Conservation (phyloP, 2,888 invertebrate genomes). For the Quadroppia sp. region DNA sequence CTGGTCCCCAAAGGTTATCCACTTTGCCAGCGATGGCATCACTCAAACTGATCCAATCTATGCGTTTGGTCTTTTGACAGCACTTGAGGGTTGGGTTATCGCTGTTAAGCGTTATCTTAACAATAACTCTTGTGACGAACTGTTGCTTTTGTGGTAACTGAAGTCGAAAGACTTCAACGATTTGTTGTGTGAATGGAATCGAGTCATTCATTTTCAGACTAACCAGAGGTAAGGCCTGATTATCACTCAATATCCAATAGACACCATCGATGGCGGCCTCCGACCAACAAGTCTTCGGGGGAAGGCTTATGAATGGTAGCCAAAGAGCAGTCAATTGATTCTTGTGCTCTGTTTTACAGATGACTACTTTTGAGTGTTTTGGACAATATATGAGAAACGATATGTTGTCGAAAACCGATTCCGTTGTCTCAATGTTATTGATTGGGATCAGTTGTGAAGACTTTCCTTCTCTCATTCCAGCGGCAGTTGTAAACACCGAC, state of each 20-base stretch:
- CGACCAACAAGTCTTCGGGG: conserved; percentile 17
- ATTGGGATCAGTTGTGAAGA: too few species aligned
- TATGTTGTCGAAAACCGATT: too few species aligned
- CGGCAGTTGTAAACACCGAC: too few species aligned
- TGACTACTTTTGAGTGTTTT: too few species aligned
- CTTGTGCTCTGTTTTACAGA: too few species aligned
- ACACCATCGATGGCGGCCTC: conserved; percentile 26
- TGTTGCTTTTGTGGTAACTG: conserved; percentile 40
- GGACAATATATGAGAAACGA: too few species aligned
- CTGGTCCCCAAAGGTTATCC: conserved; percentile 44
- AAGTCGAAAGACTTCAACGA: conserved; percentile 42
- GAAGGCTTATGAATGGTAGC: conserved; percentile 39
- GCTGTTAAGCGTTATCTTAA: conserved; percentile 4
- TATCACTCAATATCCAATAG: not conserved
- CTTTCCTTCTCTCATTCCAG: too few species aligned
- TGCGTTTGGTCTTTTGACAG: conserved; percentile 32
- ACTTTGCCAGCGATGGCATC: conserved; percentile 30
- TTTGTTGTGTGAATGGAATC: conserved; percentile 4
- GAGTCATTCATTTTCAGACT: not conserved
- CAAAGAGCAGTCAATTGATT: too few species aligned
- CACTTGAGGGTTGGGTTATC: conserved; percentile 31
- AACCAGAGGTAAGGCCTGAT: not conserved
- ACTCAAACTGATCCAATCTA: conserved; percentile 34
- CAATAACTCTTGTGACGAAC: conserved; percentile 40
- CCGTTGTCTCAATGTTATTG: too few species aligned